Base-by-base conservation (phyloP, 2,113 vertebrate species). In the Oryctolagus cuniculus region DNA sequence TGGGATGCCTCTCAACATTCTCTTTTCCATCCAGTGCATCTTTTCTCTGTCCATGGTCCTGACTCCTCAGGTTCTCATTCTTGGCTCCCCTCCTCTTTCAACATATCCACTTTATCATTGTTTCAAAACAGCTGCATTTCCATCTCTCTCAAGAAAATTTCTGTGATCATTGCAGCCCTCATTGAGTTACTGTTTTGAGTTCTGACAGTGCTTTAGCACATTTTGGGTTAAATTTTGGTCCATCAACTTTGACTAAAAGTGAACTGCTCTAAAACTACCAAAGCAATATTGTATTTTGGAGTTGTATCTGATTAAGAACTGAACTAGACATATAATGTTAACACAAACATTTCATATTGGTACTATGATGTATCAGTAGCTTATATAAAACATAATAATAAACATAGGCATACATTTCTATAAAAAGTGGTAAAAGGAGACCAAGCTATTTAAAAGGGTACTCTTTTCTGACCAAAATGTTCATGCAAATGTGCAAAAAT, bases 41-140 rank as follows among this genome's bases (percentile, higher is more conserved):
- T 86, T 78, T 92, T 73, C 92, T 95, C 94, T 96, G 95, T 97
- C 92, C 87, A 29, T 91, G 97, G 96, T 95, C 44, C 96, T 96
- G 96, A 95, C 44, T 44, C n/a, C 58, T 92, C 22, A 27, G 75
- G 15, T 70, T 92, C 72, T 22, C 29, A n/a, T 77, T 64, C 17
- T 64, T 7, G 21, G 29, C 4, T 73, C 5, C 7, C 31, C 31
- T 22, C 11, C 13, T 66, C 49, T 27, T 69, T 91, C 11, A 83
- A 44, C 61, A 10, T 73, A 22, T 49, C 19, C 64, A 70, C 84
- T 55, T 69, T 24, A 9, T 81, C 25, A 24, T 89, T 74, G 13
- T 85, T 96, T 91, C 31, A 78, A 93, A 55, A 27, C 25, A 83
- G 72, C 55, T 53, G 38, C 90, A 94, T 25, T 75, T 95, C 12